Base-by-base conservation (phyloP, 2,797 vertebrate genomes). In the Malurus splendens region DNA sequence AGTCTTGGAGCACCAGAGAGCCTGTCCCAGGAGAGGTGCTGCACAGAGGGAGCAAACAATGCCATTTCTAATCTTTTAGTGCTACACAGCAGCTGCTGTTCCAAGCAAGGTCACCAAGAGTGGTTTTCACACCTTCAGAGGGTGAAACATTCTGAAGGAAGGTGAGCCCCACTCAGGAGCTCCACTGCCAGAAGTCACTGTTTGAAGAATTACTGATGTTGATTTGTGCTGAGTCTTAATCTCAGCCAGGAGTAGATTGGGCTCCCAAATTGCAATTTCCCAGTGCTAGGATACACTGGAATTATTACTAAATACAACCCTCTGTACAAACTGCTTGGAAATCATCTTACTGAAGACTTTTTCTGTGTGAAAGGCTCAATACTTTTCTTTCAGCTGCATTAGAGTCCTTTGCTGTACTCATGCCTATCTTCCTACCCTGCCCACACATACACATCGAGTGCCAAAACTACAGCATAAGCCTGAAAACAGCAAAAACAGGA, bases 401-500 rank as follows among this genome's bases (percentile, higher is more conserved):
- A 12, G 5, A 79, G n/a, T n/a, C 57, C 66, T 57, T 23, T 22
- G 44, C 66, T 65, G 52, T 50, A 23, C 44, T 70, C 44, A 12
- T 2, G n/a, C 42, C 60, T 77, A 57, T 74, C 88, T 56, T 89
- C 84, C 79, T 51, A 65, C 39, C 68, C 86, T 77, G 72, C 78
- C 71, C 84, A 82, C 90, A 85, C 55, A 42, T 25, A 17, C 54
- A 52, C 33, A 65, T 10, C 30, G 51, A 91, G 72, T 41, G 83
- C 86, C 94, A 92, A 48, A 89, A 75, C 18, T 71, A 47, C 57
- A 75, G 84, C 72, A 38, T 57, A 59, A 61, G 79, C 68, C 72
- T 4, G 0, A 91, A 76, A 55, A 20, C 86, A 93, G 95, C 90
- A 95, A 77, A 74, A 74, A 27, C 71, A 82, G 88, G 83, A 95